phyloP scores from a whole-genome alignment of 2,113 vertebrate genomes.

The Syngnathoides biaculeatus region DNA sequence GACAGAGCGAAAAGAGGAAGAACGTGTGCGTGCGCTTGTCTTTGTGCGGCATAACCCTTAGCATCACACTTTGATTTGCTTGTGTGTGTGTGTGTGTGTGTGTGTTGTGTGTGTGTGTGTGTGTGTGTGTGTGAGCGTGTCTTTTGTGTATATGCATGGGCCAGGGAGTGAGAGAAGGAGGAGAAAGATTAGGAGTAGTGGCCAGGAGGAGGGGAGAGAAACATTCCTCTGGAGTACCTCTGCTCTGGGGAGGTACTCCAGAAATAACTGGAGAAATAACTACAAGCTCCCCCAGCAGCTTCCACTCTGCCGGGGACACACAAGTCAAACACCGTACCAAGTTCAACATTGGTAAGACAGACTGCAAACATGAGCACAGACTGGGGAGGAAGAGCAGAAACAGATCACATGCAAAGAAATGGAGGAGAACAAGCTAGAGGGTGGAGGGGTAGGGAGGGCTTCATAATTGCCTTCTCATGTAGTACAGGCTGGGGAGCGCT shows the following conservation, averaged over 20 bases:
- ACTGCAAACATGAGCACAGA: conserved; percentile 6
- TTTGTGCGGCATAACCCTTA: not conserved
- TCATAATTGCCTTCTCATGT: conserved; percentile 72
- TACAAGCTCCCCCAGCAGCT: conserved; percentile 58
- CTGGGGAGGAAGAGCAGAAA: not conserved
- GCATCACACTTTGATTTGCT: not conserved
- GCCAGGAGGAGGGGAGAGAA: conserved; percentile 49
- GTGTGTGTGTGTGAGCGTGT: too few relatives aligned
- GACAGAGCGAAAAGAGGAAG: conserved; percentile 8
- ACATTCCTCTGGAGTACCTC: conserved; percentile 59
- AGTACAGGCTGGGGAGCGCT: conserved; percentile 66
- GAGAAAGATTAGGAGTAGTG: conserved; percentile 29
- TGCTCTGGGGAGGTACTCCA: conserved; percentile 62
- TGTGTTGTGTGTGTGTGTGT: not conserved
- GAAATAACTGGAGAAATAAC: conserved; percentile 68
- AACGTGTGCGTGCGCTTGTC: not conserved
- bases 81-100: not conserved
- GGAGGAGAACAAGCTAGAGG: conserved; percentile 12
- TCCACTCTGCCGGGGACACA: conserved; percentile 25
- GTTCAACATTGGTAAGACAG: conserved; percentile 17
- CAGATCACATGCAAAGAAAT: conserved; percentile 1
- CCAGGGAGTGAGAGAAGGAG: not conserved
- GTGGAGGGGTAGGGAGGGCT: conserved; percentile 24
- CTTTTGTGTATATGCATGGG: too few relatives aligned
- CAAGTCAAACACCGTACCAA: conserved; percentile 20